phyloP scores from a whole-genome alignment of 2,888 invertebrate genomes.

The Ceratothoa steindachneri region DNA sequence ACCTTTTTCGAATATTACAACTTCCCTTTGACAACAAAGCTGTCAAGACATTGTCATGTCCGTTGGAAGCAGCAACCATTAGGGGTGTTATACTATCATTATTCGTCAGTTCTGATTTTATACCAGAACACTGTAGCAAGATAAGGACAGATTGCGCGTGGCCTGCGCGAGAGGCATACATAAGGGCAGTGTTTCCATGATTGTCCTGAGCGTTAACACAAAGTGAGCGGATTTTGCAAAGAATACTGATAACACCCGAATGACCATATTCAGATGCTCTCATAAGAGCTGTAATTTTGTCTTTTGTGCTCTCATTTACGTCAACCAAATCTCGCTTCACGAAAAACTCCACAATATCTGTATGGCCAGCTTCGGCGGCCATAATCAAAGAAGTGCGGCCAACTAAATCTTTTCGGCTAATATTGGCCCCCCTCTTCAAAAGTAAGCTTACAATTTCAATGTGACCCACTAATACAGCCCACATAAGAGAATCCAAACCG shows the following conservation, averaged over 20 bases:
- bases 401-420: constrained; percentile 35
- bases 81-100: constrained; percentile 30
- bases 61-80: constrained; percentile 31
- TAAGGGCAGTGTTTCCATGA: constrained; percentile 34
- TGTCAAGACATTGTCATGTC: constrained; percentile 35
- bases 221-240: constrained; percentile 31
- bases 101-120: constrained; percentile 26
- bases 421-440: constrained; percentile 18
- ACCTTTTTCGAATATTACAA: constrained; percentile 16
- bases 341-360: constrained; percentile 27
- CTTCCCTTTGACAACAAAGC: constrained; percentile 24
- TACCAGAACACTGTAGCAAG: constrained; percentile 28
- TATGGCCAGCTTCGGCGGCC: constrained; percentile 44
- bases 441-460: constrained; percentile 32
- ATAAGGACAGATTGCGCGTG: constrained; percentile 33
- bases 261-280: constrained; percentile 41
- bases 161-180: constrained; percentile 38
- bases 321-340: constrained; percentile 32
- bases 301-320: constrained; percentile 37
- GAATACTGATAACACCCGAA: constrained; percentile 34
- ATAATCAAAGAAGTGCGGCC: constrained; percentile 39
- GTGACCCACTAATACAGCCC: constrained; percentile 44
- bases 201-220: constrained; percentile 36
- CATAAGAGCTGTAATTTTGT: constrained; percentile 42
- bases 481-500: constrained; percentile 47